phyloP scores from a whole-genome alignment of 2,888 invertebrate genomes.

The Tipula lateralis region DNA sequence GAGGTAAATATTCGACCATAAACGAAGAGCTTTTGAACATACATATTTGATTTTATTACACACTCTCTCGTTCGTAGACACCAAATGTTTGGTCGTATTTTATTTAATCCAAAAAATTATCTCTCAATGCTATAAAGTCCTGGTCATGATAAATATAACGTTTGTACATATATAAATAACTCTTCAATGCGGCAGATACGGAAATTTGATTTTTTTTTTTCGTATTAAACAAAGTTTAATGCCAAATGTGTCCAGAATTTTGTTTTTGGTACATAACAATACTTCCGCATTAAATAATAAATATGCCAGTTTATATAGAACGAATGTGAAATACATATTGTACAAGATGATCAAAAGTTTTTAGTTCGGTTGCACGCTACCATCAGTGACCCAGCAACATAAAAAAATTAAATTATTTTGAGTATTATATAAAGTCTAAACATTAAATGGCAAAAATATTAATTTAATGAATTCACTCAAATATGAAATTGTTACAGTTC shows the following conservation, averaged over 20 bases:
- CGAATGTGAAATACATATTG: neutral
- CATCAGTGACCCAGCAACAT: neutral
- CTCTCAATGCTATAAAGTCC: neutral
- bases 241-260: neutral
- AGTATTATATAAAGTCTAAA: neutral
- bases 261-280: neutral
- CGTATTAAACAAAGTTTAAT: neutral
- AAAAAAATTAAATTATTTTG: neutral
- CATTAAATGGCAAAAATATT: neutral
- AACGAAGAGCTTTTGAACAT: neutral
- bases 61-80: neutral
- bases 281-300: neutral
- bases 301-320: neutral
- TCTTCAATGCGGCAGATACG: conserved; percentile 1
- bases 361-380: neutral
- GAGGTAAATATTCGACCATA: neutral
- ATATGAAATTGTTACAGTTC: neutral
- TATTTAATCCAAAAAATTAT: neutral
- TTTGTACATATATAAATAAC: neutral
- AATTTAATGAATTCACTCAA: too few relatives aligned
- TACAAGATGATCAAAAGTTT: neutral
- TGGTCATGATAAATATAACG: neutral
- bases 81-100: neutral
- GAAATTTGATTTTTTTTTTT: neutral
- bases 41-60: neutral